phyloP scores from a whole-genome alignment of 2,113 vertebrate species.

The Corythoichthys haematopterus region DNA sequence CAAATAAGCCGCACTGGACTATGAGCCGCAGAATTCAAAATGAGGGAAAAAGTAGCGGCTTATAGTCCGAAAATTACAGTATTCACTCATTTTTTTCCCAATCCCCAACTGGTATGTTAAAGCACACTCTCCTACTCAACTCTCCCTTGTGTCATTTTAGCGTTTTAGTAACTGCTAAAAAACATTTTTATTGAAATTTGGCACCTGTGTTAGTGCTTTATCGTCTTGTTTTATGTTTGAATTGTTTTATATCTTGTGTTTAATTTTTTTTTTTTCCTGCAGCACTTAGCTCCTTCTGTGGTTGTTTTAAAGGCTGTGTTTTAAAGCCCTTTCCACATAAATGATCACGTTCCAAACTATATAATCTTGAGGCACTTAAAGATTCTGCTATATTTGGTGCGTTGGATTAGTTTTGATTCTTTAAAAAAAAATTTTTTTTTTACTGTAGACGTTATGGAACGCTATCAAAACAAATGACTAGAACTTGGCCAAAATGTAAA shows the following conservation, averaged over 20 bases:
- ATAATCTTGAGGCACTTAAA: neutral
- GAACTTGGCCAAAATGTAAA: conserved; percentile 5
- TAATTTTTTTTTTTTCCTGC: neutral
- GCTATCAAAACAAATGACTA: neutral
- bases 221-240: neutral
- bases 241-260: neutral
- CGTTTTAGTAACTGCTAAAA: too few relatives aligned
- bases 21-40: too few relatives aligned
- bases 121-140: too few relatives aligned
- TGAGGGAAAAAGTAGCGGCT: too few relatives aligned
- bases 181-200: neutral
- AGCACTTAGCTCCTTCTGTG: neutral
- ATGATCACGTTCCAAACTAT: neutral
- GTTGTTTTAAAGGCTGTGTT: neutral
- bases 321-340: neutral
- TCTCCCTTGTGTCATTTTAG: too few relatives aligned
- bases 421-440: neutral
- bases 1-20: too few relatives aligned
- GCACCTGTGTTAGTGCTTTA: neutral
- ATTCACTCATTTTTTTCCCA: too few relatives aligned
- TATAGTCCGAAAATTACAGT: too few relatives aligned
- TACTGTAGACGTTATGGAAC: neutral
- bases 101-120: too few relatives aligned
- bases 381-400: neutral
- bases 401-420: neutral